Conservation (phyloP, 2,797 vertebrate species). For the Miichthys miiuy region DNA sequence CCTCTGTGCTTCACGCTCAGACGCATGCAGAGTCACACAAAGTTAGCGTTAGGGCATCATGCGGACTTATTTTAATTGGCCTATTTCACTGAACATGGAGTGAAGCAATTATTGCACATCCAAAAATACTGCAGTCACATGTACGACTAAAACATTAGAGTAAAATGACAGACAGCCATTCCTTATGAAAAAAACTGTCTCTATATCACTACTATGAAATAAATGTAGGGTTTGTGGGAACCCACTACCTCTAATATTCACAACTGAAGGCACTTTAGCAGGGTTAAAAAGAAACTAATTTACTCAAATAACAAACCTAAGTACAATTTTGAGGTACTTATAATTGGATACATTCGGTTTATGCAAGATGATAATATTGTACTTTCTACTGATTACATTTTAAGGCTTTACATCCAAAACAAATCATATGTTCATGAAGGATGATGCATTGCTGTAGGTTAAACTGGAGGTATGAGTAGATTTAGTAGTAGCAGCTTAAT, state of each 20-base stretch:
- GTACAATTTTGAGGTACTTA: no score
- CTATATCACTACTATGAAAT: no score
- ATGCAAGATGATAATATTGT: no score
- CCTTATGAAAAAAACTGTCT: no score
- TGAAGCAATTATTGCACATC: conserved; percentile 10
- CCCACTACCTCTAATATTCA: no score
- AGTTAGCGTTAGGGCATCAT: neutral
- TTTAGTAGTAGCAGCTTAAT: no score
- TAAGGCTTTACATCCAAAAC: neutral
- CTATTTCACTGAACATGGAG: conserved; percentile 1
- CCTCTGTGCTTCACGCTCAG: neutral
- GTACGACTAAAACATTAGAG: neutral
- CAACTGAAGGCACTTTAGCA: no score
- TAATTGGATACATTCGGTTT: no score
- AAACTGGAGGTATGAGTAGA: neutral
- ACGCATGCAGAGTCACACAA: conserved; percentile 6
- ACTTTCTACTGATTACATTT: neutral
- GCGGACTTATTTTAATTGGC: conserved; percentile 27
- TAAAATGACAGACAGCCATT: neutral
- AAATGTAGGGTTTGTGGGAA: no score
- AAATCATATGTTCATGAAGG: neutral
- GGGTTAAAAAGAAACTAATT: no score
- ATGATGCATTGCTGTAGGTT: neutral
- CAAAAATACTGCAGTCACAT: conserved; percentile 11
- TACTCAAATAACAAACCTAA: no score